phyloP scores from a whole-genome alignment of 2,888 invertebrate species.

The Calameuta pallipes region DNA sequence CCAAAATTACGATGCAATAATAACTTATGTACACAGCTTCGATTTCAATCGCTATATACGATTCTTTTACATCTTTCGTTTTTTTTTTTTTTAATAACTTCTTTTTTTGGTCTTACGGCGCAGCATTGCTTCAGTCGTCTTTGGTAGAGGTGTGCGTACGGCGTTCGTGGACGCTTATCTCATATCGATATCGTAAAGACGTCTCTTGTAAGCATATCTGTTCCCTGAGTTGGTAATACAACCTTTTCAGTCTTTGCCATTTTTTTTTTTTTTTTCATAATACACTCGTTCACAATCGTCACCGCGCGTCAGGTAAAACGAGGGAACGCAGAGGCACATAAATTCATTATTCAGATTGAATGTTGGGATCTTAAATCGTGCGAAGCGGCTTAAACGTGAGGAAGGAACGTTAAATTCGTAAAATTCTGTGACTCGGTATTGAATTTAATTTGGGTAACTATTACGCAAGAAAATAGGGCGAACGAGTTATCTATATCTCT shows the following conservation, averaged over 20 bases:
- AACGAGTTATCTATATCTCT: neutral
- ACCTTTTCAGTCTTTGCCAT: slow-evolving; percentile 61
- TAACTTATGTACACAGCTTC: slow-evolving; percentile 35
- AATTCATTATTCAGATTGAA: neutral
- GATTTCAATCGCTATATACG: slow-evolving; percentile 28
- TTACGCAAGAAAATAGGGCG: neutral
- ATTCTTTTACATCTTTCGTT: slow-evolving; percentile 25
- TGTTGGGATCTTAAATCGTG: neutral
- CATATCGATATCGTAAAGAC: slow-evolving; percentile 32
- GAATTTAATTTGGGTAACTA: neutral
- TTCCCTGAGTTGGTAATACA: slow-evolving; percentile 61
- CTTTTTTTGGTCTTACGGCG: slow-evolving; percentile 51
- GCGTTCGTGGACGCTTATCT: slow-evolving; percentile 35
- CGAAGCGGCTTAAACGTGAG: neutral
- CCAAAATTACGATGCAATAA: slow-evolving; percentile 34
- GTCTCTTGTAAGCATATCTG: slow-evolving; percentile 49
- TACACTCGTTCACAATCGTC: slow-evolving; percentile 37
- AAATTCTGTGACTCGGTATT: neutral
- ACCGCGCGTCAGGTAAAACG: slow-evolving; percentile 39
- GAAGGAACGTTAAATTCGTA: neutral
- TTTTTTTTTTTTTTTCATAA: slow-evolving; percentile 31
- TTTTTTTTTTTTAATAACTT: slow-evolving; percentile 22
- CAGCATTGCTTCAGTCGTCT: slow-evolving; percentile 58
- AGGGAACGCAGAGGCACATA: slow-evolving; percentile 14
- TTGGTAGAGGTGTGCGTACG: slow-evolving; percentile 55